These are phyloP conservation scores for Zootermopsis nevadensis DNA, from an alignment of 2,888 invertebrate genomes.

Conservation along the genomic window DNA sequence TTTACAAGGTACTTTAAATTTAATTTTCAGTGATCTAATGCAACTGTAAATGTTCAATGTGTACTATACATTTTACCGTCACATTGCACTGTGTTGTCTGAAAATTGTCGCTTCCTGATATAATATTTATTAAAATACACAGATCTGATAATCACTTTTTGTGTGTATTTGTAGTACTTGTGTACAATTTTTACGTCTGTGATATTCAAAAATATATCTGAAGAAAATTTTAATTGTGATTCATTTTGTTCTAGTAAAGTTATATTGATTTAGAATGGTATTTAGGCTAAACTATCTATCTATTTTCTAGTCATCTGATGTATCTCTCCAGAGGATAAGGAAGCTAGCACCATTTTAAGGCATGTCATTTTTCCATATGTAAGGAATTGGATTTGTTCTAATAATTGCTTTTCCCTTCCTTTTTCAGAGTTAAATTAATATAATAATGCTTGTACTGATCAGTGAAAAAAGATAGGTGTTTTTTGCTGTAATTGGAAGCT, in stretches of 20 bases:
- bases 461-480: not conserved
- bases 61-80: not conserved
- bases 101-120: not conserved
- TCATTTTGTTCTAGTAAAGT: not conserved
- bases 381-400: not conserved
- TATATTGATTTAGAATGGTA: not conserved
- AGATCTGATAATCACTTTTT: not conserved
- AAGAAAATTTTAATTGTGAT: not conserved
- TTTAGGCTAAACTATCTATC: not conserved
- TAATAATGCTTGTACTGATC: not conserved
- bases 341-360: not conserved
- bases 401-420: not conserved
- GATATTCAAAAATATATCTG: not conserved
- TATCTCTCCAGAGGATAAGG: not conserved
- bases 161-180: not conserved
- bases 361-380: not conserved
- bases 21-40: not conserved
- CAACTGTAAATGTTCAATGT: not conserved
- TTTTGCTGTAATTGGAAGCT: not conserved
- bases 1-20: not conserved
- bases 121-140: not conserved
- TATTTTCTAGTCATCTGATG: not conserved
- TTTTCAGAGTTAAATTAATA: not conserved
- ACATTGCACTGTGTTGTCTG: not conserved
- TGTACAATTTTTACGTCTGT: constrained; percentile 10